phyloP scores from a whole-genome alignment of 2,113 vertebrate species.

The Hemichromis elongatus region DNA sequence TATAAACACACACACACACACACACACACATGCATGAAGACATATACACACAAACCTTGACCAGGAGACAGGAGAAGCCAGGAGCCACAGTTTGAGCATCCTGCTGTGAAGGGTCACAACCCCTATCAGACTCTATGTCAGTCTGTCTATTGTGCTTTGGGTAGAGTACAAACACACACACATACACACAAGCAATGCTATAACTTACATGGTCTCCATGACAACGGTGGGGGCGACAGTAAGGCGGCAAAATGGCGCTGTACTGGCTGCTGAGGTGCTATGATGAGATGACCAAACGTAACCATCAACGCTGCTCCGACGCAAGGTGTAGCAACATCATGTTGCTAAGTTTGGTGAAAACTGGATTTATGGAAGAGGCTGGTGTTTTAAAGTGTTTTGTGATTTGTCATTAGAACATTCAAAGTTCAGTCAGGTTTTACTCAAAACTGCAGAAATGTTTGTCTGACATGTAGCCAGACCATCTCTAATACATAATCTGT shows the following conservation, averaged over 20 bases:
- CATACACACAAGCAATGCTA: slow-evolving; percentile 72
- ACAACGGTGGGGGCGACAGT: slow-evolving; percentile 89
- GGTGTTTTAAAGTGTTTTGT: not conserved
- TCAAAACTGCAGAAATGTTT: not conserved
- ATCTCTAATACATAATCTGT: not conserved
- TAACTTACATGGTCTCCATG: slow-evolving; percentile 97
- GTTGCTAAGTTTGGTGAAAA: not conserved
- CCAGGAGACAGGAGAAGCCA: slow-evolving; percentile 70
- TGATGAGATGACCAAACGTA: slow-evolving; percentile 7
- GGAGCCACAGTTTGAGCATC: slow-evolving; percentile 77
- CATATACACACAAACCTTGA: slow-evolving; percentile 68
- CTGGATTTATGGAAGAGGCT: not conserved
- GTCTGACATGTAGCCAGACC: not conserved
- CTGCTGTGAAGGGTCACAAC: slow-evolving; percentile 83
- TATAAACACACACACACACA: not conserved
- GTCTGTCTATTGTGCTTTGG: slow-evolving; percentile 88
- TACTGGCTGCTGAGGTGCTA: slow-evolving; percentile 72
- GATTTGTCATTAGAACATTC: not conserved
- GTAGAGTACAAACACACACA: slow-evolving; percentile 30
- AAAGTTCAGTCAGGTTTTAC: not conserved
- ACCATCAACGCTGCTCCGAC: slow-evolving; percentile 23
- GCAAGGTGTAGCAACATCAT: not conserved
- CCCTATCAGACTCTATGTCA: slow-evolving; percentile 99
- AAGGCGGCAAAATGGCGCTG: slow-evolving; percentile 88
- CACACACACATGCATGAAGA: not conserved